Evolutionary conservation across 2,888 invertebrate genomes (phyloP).

Genomic region (Bellardia bayeri): DNA sequence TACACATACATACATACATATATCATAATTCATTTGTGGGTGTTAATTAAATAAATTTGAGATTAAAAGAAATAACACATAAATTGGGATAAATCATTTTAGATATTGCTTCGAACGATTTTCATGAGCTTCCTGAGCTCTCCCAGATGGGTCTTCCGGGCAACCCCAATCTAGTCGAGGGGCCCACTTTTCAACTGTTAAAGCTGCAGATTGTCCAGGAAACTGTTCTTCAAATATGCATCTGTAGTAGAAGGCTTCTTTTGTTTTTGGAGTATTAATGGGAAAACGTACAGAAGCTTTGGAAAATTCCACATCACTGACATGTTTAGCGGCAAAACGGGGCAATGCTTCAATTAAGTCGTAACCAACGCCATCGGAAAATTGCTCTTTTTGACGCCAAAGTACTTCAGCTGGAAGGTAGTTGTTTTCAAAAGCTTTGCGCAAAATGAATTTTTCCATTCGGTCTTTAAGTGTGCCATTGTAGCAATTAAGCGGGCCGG

Average conservation of each 20-base stretch:
- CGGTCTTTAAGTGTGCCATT: constrained; percentile 75
- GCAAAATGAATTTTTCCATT: constrained; percentile 92
- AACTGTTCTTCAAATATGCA: constrained; percentile 82
- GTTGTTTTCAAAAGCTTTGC: constrained; percentile 91
- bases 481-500: constrained; percentile 83
- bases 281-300: constrained; percentile 86
- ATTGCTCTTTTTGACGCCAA: constrained; percentile 97
- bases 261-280: constrained; percentile 90
- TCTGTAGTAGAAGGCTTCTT: constrained; percentile 91
- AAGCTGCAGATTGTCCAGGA: constrained; percentile 81
- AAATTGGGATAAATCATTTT: not conserved
- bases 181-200: constrained; percentile 83
- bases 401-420: constrained; percentile 93
- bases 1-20: no score
- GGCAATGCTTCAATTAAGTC: constrained; percentile 83
- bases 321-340: constrained; percentile 86
- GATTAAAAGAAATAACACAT: not conserved
- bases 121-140: constrained; percentile 83
- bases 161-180: constrained; percentile 84
- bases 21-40: no score
- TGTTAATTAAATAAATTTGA: not conserved
- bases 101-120: constrained; percentile 59
- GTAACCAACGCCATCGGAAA: constrained; percentile 85
- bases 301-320: constrained; percentile 86
- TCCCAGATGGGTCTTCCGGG: constrained; percentile 83